phyloP scores from a whole-genome alignment of 2,888 invertebrate species.

The Heliconius erato region DNA sequence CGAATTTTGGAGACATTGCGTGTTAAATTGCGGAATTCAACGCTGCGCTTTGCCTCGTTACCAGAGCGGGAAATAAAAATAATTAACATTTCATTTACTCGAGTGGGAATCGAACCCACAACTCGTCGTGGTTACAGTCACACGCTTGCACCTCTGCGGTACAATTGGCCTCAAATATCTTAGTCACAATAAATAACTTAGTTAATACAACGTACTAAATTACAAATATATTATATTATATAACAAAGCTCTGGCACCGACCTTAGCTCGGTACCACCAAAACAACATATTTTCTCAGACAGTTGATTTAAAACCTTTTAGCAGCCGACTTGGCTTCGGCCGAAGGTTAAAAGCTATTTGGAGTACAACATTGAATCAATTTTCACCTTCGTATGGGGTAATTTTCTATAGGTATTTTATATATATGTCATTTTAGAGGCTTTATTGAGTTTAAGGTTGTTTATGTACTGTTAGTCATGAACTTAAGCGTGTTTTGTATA shows the following conservation, averaged over 20 bases:
- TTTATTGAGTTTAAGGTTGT: neutral
- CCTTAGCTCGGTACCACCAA: neutral
- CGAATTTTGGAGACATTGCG: too few relatives aligned
- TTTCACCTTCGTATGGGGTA: slow-evolving; percentile 22
- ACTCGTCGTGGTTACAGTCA: too few relatives aligned
- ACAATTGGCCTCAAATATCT: too few relatives aligned
- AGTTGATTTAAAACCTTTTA: slow-evolving; percentile 36
- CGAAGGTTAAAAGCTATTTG: slow-evolving; percentile 28
- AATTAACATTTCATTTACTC: too few relatives aligned
- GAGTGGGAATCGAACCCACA: too few relatives aligned
- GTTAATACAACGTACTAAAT: neutral
- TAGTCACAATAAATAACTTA: neutral
- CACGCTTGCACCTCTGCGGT: too few relatives aligned
- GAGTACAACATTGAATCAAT: slow-evolving; percentile 11
- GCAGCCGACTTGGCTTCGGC: slow-evolving; percentile 16
- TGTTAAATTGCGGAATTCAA: too few relatives aligned
- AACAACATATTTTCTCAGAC: slow-evolving; percentile 32
- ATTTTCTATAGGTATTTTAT: slow-evolving; percentile 2
- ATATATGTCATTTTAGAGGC: neutral
- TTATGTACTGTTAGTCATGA: neutral
- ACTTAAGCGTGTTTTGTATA: neutral
- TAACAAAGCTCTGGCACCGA: neutral
- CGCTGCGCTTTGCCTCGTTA: too few relatives aligned
- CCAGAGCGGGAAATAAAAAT: too few relatives aligned
- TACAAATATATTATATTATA: neutral